A percentile compares a stretch with the other conserved stretches of the same genome.
These are phyloP conservation scores for Drosophila sordidula DNA, from an alignment of 2,888 invertebrate species.

Conservation along the genomic window DNA sequence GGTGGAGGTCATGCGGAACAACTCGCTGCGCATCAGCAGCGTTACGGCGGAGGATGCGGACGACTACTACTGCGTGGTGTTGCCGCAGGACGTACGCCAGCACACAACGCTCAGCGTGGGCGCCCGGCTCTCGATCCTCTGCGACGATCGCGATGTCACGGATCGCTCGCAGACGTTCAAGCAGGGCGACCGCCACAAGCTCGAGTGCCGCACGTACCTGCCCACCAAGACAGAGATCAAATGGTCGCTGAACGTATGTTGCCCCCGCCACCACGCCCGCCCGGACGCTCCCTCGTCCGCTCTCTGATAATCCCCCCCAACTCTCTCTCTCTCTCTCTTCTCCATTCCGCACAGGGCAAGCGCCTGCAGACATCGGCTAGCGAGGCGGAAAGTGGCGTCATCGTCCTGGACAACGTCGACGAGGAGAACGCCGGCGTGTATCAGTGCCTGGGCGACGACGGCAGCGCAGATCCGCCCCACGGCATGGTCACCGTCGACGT, in stretches of 20 bases:
- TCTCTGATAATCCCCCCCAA: neutral
- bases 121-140: slow-evolving; percentile 75
- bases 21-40: slow-evolving; percentile 72
- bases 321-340: too few species aligned
- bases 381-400: slow-evolving; percentile 61
- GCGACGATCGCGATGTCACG: slow-evolving; percentile 81
- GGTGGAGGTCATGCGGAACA: slow-evolving; percentile 75
- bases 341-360: slow-evolving; percentile 66
- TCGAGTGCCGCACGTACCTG: slow-evolving; percentile 77
- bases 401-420: slow-evolving; percentile 76
- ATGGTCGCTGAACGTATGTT: slow-evolving; percentile 83
- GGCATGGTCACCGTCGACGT: slow-evolving; percentile 82
- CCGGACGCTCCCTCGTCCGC: too few species aligned
- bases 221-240: slow-evolving; percentile 70
- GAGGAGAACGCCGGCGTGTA: slow-evolving; percentile 80
- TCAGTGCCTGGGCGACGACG: slow-evolving; percentile 83
- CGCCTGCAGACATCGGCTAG: slow-evolving; percentile 60
- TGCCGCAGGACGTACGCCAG: slow-evolving; percentile 75
- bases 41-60: slow-evolving; percentile 74
- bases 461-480: slow-evolving; percentile 73
- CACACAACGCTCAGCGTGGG: slow-evolving; percentile 70
- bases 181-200: slow-evolving; percentile 81
- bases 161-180: slow-evolving; percentile 81
- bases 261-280: too few species aligned
- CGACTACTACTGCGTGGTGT: slow-evolving; percentile 77